Base-by-base conservation (phyloP, 2,113 vertebrate species). In the Ceuthmochares aereus region DNA sequence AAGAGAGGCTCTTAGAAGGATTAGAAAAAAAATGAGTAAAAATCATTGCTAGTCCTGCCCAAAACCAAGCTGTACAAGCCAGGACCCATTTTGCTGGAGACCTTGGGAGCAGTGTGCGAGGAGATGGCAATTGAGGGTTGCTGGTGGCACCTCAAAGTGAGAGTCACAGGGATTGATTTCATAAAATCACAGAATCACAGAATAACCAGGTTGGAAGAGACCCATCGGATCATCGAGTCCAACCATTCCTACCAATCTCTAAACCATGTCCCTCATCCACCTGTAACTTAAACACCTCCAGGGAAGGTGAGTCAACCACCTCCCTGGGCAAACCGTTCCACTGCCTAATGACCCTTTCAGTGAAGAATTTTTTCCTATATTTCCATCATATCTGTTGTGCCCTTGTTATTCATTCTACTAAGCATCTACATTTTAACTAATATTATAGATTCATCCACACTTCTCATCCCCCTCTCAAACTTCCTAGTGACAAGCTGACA, bases 51-150 rank as follows among this genome's bases (percentile, higher is more conserved):
- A 37, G 26, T 30, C 4, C 13, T 29, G 13, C 20, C 20, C 12
- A 10, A 66, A 70, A 14, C 14, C 32, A 79, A 47, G 30, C 43
- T 1, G 7, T 32, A 56, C 22, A 40, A n/a, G 12, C 18, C 32
- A 68, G 74, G 58, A 40, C 21, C 40, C 6, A 1, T 73, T 92
- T 66, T 74, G n/a, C 42, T 73, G 51, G 43, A 58, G 25, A 40
- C 42, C 36, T 42, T 0, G 0, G 43, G 29, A 72, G 32, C 0
- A 26, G 43, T 2, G 36, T 74, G 29, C 12, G 68, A 73, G 60
- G 27, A 64, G 68, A 13, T 17, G 30, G 68, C 11, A 56, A 60
- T 18, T 60, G 47, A 40, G 77, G 45, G n/a, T 6, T 91, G 36
- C 34, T 64, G 51, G 51, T 88, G 55, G 63, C 37, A 58, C 32